Base-by-base conservation (phyloP, 2,797 vertebrate genomes). In the Vireo griseus region DNA sequence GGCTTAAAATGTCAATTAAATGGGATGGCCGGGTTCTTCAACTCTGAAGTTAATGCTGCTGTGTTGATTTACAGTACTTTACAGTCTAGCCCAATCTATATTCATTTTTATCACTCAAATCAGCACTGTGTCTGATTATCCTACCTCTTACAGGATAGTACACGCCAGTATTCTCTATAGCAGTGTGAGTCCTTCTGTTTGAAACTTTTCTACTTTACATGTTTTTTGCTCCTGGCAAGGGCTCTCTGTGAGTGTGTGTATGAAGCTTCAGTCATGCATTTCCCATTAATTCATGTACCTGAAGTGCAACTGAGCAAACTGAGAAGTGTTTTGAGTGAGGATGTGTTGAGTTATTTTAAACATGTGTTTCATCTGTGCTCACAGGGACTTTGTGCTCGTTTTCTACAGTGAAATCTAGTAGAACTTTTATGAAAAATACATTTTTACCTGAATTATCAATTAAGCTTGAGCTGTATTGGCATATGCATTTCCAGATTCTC, bases 1-100 rank as follows among this genome's bases (percentile, higher is more conserved):
- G 77, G 63, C 88, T 90, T 92, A 71, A 90, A 93, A 92, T 94
- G 58, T 76, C 90, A 81, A 86, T 92, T 94, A 95, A 95, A 68
- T 8, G 73, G 54, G 74, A 74, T 92, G 63, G 40, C 35, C 4
- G 0, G 19, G n/a, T 92, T 85, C 61, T 93, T 79, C 21, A 47
- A 5, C 45, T 85, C 90, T 85, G 80, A 87, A 83, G 51, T 48
- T 85, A 84, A 40, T 75, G 84, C 59, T 75, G 52, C 67, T 71
- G 0, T 62, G 65, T 57, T 90, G 51, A 89, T 93, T 92, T 93
- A 85, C 65, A 35, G 31, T 47, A 6, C 47, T 82, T 80, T 57
- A 73, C 61, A 51, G 54, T 67, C 86, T 92, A 48, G 20, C 48
- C 45, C 44, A 66, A 47, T 54, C 62, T 83, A 6, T 66, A 67